Base-by-base conservation (phyloP, 2,888 invertebrate genomes). In the Sylvicola cinctus region DNA sequence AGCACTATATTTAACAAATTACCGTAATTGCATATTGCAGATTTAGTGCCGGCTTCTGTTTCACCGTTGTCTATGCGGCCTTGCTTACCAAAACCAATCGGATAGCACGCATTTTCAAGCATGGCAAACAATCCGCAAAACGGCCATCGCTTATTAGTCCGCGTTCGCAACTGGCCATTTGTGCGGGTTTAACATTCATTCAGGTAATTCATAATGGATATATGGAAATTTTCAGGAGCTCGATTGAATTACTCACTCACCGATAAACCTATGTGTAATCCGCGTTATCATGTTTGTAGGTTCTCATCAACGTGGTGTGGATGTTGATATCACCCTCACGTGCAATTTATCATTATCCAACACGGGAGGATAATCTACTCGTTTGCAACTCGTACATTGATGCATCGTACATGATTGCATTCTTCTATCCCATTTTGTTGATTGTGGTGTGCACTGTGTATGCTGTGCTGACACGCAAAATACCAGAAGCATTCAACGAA, bases 401-500 rank as follows among this genome's bases (percentile, higher is more conserved):
- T 55, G 85, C 87, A 5, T 84, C 84, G 27, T 91, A 90, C 50
- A 87, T 90, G 71, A 83, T 90, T 45, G 85, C 85, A 16, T 93
- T 95, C 61, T 78, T 77, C 46, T 91, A 90, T 61, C 91, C 91
- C 13, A 88, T 90, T 46, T 63, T 88, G 39, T 65, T 91, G 33
- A 87, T 91, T 46, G 65, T 88, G 12, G 68, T 88, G 38, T 96
- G 96, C 58, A 98, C 96, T 0, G 72, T 96, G 11, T 96, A 98
- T 52, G 96, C 96, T 1, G 76, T 93, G 1, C 71, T 90, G 31
- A 93, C 91, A 0, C 68, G 96, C 43, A 96, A 96, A 63, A 84
- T 96, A 40, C 98, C 96, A 0, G 96, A 96, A 56, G 93, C 93
- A 28, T 98, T 96, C 58, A 96, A 98, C 58, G 96, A 93, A 61